Conservation (phyloP, 2,797 vertebrate genomes). For the Catostomus latipinnis region DNA sequence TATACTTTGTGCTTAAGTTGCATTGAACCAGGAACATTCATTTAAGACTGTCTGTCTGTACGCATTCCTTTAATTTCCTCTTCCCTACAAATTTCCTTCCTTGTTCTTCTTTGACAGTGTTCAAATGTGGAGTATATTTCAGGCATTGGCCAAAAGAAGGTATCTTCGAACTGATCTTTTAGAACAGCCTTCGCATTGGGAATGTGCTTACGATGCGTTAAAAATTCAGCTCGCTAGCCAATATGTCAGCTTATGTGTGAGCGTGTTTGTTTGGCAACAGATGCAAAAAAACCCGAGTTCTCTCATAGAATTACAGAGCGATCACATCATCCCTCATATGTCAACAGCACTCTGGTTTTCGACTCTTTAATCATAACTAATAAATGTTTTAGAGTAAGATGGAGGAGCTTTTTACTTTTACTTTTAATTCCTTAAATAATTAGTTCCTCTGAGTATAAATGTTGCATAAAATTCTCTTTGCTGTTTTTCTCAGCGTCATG, state of each 20-base stretch:
- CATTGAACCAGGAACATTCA: too few species aligned
- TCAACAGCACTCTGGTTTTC: constrained; percentile 63
- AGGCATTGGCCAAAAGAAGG: neutral
- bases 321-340: constrained; percentile 26
- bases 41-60: too few species aligned
- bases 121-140: neutral
- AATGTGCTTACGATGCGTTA: too few species aligned
- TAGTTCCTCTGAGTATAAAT: constrained; percentile 75
- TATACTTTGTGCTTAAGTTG: too few species aligned
- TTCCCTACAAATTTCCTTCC: constrained; percentile 48
- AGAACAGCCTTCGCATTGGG: too few species aligned
- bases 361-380: constrained; percentile 80
- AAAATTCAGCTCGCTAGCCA: neutral
- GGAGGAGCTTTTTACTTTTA: constrained; percentile 71
- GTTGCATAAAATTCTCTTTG: constrained; percentile 69
- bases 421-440: constrained; percentile 79
- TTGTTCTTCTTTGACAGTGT: neutral
- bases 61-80: constrained; percentile 61
- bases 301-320: constrained; percentile 27
- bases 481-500: constrained; percentile 61
- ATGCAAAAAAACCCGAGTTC: constrained; percentile 28
- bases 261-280: constrained; percentile 1
- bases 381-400: constrained; percentile 68
- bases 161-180: neutral
- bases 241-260: neutral